Conservation (phyloP, 2,888 invertebrate genomes). For the Tuberolachnus salignus region DNA sequence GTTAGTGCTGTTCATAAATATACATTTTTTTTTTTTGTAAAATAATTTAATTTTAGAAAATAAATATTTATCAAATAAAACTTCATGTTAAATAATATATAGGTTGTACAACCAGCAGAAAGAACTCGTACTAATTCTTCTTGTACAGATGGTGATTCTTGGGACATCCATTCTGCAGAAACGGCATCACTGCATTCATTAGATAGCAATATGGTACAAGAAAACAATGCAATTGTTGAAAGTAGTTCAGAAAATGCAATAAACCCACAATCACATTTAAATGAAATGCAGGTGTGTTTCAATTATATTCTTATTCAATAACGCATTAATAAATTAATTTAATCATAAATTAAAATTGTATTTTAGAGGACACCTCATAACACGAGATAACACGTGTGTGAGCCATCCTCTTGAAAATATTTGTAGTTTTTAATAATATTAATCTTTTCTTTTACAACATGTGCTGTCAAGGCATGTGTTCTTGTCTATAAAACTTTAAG, state of each 20-base stretch:
- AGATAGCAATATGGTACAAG: conserved; percentile 51
- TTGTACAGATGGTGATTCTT: conserved; percentile 52
- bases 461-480: no score
- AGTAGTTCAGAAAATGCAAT: conserved; percentile 11
- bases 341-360: no score
- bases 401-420: no score
- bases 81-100: neutral
- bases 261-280: conserved; percentile 14
- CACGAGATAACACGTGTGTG: no score
- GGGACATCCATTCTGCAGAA: conserved; percentile 58
- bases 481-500: no score
- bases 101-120: conserved; percentile 40
- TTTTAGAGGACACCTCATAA: no score
- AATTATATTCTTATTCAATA: no score
- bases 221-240: conserved; percentile 11
- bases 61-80: no score
- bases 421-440: no score
- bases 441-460: no score
- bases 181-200: conserved; percentile 60
- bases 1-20: conserved; percentile 1
- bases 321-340: no score
- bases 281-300: conserved; percentile 40
- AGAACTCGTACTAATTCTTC: conserved; percentile 52
- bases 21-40: neutral
- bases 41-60: neutral